Percentiles rank a stretch among this genome's conserved stretches.
Conservation (phyloP, 2,797 vertebrate species). For the Eurystomus glaucurus region DNA sequence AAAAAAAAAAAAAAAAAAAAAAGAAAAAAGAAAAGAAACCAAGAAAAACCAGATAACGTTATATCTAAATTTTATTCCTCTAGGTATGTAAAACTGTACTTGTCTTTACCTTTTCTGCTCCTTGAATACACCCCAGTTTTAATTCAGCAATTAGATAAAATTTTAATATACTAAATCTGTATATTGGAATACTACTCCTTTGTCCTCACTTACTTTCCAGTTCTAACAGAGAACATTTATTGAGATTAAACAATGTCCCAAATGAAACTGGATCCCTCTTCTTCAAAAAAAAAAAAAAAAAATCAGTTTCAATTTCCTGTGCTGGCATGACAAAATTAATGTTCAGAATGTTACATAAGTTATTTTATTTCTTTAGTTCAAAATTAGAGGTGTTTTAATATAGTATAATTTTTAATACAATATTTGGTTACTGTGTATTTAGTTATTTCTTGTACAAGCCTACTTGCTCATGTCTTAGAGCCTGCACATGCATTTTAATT, state of each 20-base stretch:
- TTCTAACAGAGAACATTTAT: not conserved
- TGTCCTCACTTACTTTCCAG: not conserved
- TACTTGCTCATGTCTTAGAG: not conserved
- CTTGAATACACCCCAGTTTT: not conserved
- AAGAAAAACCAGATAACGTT: not conserved
- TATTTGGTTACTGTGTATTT: not conserved
- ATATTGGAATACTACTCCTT: not conserved
- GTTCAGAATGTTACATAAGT: not conserved
- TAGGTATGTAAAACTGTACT: not conserved
- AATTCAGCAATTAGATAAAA: not conserved
- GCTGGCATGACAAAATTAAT: not conserved
- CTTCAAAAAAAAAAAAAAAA: not conserved
- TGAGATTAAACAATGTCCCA: not conserved
- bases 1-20: not conserved
- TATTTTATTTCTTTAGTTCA: not conserved
- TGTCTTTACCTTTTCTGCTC: not conserved
- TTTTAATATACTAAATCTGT: not conserved
- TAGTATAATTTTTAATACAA: not conserved
- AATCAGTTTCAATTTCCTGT: not conserved
- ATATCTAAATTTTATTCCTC: not conserved
- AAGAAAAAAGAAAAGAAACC: no score
- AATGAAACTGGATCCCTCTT: not conserved
- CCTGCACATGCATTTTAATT: not conserved
- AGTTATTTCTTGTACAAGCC: not conserved
- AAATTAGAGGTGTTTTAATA: slow-evolving; percentile 2